These are phyloP conservation scores for Ceratotherium simum DNA, from an alignment of 2,113 vertebrate genomes.

Conservation along the genomic window DNA sequence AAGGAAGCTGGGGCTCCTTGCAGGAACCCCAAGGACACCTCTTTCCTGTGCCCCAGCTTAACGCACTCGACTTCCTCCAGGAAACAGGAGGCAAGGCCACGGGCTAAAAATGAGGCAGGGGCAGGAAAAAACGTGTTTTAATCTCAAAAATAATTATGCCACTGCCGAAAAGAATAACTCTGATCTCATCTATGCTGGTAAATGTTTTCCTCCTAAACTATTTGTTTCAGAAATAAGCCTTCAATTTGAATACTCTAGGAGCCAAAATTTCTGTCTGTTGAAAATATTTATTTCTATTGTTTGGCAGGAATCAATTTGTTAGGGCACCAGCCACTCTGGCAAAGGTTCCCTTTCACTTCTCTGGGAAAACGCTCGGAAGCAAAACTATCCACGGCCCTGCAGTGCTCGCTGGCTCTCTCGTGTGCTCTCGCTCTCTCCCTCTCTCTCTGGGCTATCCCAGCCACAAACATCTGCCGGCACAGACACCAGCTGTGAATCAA, in stretches of 20 bases:
- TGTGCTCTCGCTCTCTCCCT: not conserved
- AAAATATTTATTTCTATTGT: conserved; percentile 84
- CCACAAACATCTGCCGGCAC: conserved; percentile 58
- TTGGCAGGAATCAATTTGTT: conserved; percentile 83
- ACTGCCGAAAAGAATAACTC: conserved; percentile 67
- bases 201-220: conserved; percentile 73
- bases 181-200: conserved; percentile 70
- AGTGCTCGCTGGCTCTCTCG: not conserved
- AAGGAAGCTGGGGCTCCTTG: not conserved
- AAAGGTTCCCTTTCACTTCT: conserved; percentile 64
- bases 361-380: conserved; percentile 71
- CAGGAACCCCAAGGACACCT: not conserved
- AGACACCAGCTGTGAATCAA: not conserved
- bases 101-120: not conserved
- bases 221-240: conserved; percentile 82
- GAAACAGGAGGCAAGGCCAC: not conserved
- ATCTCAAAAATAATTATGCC: conserved; percentile 62
- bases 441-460: not conserved
- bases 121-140: conserved; percentile 44
- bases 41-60: not conserved
- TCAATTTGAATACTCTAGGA: conserved; percentile 76
- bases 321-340: conserved; percentile 81
- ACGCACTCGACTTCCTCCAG: not conserved
- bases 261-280: conserved; percentile 82
- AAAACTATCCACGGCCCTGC: conserved; percentile 6